phyloP scores from a whole-genome alignment of 2,113 vertebrate species.

The Chaetura pelagica region DNA sequence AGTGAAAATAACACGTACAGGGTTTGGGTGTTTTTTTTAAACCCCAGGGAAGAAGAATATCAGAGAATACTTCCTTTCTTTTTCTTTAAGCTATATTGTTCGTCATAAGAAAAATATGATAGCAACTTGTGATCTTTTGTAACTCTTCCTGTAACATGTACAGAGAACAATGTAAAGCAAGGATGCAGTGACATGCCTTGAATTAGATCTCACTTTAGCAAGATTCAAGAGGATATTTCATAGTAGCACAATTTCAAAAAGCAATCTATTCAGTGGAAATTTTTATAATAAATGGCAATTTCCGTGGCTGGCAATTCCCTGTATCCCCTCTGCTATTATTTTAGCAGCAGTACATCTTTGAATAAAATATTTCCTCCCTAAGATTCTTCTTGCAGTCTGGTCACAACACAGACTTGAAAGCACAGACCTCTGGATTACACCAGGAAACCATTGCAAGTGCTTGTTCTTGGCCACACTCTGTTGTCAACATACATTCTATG shows the following conservation, averaged over 20 bases:
- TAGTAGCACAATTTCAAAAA: conserved; percentile 27
- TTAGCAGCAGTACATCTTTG: background rate
- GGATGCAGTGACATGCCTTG: conserved; percentile 19
- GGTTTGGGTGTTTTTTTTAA: background rate
- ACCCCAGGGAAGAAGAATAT: background rate
- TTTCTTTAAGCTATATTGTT: conserved; percentile 14
- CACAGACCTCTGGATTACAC: background rate
- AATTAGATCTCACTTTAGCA: conserved; percentile 43
- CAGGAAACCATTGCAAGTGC: background rate
- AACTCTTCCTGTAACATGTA: background rate
- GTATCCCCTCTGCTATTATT: conserved; percentile 14
- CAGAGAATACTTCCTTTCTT: conserved; percentile 4
- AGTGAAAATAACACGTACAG: background rate
- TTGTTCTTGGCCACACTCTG: background rate
- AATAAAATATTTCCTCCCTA: background rate
- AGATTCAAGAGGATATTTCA: conserved; percentile 30
- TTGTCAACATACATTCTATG: background rate
- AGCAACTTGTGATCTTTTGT: conserved; percentile 17
- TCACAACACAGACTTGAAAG: background rate
- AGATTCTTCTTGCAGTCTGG: background rate
- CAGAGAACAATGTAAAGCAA: conserved; percentile 21
- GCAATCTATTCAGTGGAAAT: background rate
- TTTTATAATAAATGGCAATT: conserved; percentile 10
- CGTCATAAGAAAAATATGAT: conserved; percentile 1
- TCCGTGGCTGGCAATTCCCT: conserved; percentile 39